Evolutionary conservation across 92 coral and sea anemone species (phyloP).

Genomic region (Nematostella vectensis): DNA sequence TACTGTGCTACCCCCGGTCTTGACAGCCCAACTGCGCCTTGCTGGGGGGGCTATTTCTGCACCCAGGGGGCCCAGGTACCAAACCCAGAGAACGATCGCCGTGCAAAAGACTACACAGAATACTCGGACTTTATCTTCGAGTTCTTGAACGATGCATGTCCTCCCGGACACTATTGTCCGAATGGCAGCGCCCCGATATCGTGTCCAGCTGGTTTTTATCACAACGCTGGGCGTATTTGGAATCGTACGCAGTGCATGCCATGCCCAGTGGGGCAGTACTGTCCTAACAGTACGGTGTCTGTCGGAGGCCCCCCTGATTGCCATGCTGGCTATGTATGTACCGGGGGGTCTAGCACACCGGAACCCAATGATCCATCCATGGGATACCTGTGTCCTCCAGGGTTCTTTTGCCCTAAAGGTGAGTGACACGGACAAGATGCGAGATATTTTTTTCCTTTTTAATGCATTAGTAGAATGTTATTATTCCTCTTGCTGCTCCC

Average conservation of each 20-base stretch:
- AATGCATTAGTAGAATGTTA: neutral
- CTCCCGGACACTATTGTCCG: constrained; percentile 86
- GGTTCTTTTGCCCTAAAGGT: constrained; percentile 82
- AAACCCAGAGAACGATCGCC: constrained; percentile 64
- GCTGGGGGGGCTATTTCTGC: constrained; percentile 89
- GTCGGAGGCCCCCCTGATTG: constrained; percentile 84
- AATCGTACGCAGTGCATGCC: constrained; percentile 69
- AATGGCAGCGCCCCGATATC: constrained; percentile 79
- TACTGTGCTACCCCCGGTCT: constrained; percentile 81
- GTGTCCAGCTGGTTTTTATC: constrained; percentile 86
- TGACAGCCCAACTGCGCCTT: constrained; percentile 58
- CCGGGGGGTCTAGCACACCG: constrained; percentile 83
- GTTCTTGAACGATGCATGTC: constrained; percentile 89
- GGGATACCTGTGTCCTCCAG: constrained; percentile 90
- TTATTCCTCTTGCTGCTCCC: neutral
- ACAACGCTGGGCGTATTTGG: constrained; percentile 79
- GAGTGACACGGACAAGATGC: neutral
- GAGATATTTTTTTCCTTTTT: neutral
- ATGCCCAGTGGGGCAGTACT: constrained; percentile 91
- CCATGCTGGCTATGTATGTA: constrained; percentile 84
- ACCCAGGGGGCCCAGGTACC: constrained; percentile 69
- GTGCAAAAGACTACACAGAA: constrained; percentile 28
- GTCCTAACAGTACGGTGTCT: constrained; percentile 70
- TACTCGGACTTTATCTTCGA: constrained; percentile 47
- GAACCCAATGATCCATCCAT: constrained; percentile 62